Base-by-base conservation (phyloP, 2,113 vertebrate genomes). In the Pyrgilauda ruficollis region DNA sequence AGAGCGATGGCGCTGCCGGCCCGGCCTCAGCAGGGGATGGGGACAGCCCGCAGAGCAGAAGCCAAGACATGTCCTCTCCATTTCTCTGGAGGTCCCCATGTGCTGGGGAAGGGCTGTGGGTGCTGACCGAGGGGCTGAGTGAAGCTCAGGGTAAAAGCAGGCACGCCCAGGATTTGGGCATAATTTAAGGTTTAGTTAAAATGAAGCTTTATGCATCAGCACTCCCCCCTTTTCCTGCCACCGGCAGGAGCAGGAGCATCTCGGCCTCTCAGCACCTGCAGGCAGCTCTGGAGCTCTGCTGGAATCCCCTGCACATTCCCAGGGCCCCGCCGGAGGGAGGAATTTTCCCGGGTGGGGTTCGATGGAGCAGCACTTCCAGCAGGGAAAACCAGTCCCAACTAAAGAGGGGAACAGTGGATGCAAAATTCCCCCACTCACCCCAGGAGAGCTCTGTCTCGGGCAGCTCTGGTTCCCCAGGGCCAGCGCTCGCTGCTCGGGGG, bases 191-290 rank as follows among this genome's bases (percentile, higher is more conserved):
- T 84, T 81, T 44, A 35, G 59, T 55, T 84, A 63, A 94, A 94
- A 46, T 19, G 5, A 89, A 41, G 31, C 8, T 89, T 91, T 91
- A 3, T 1, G 0, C 33, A 14, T 70, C 16, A 50, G n/a, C 68
- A 44, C 4, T 21, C 4, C 43, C 5, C 33, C 18, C 9, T 24
- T 82, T 56, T 53, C 56, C 78, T 1, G 3, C 2, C 10, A 12
- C 2, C 2, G 0, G 26, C 2, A 0, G 27, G 35, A 68, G 63
- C 0, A 0, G 39, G 31, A 61, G 10, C 70, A 72, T 44, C 81
- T 84, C 3, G 2, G 35, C 43, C 75, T 84, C 61, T 12, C 1
- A 2, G 39, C 1, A 4, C 28, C 83, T 50, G 44, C 7, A 3
- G 72, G 44, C 70, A 64, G 75, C 44, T 35, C 44, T 26, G 66